Base-by-base conservation (phyloP, 2,888 invertebrate genomes). In the Rhamphomyia laevipes region DNA sequence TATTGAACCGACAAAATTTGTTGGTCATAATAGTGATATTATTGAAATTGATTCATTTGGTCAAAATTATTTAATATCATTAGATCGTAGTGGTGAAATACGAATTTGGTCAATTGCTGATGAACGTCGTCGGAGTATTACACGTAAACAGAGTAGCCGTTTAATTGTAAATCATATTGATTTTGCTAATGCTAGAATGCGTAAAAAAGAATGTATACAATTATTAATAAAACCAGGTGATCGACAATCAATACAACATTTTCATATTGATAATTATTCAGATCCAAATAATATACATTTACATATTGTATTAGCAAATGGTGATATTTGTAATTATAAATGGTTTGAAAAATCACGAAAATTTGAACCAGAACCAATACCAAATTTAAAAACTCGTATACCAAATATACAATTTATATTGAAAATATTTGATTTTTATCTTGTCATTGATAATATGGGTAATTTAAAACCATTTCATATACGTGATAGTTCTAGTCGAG, bases 31-130 rank as follows among this genome's bases (percentile, higher is more conserved):
- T n/a, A 21, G 47, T 10, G 53, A 51, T 21, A 62, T 68, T 9
- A 52, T 54, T 1, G 56, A 63, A 31, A 61, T 65, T 51, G 57
- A 59, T 35, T 57, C 66, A 1, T 64, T 70, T 37, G 56, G 61
- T 9, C 58, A 62, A 18, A 59, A 60, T 44, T 61, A 63, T 40
- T 53, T 71, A n/a, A 43, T 70, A 27, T 62, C 68, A 1, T 53
- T 68, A 15, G 65, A 70, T 41, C 52, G 53, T n/a, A 56, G 58
- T 31, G 70, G 71, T 7, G 57, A 57, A 16, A 50, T 69, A 1
- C 65, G 64, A 47, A 53, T 70, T 2, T 70, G 68, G 69, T 56
- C 60, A 0, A 56, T 70, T 27, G 52, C 55, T 6, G 58, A 59
- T 43, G 59, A 63, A 45, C 57, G 57, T 15, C 56, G 61, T 3